Evolutionary conservation across 2,797 vertebrate genomes (phyloP), one percentile per base, ranked within the genome.

Genomic region (Thunnus albacares): DNA sequence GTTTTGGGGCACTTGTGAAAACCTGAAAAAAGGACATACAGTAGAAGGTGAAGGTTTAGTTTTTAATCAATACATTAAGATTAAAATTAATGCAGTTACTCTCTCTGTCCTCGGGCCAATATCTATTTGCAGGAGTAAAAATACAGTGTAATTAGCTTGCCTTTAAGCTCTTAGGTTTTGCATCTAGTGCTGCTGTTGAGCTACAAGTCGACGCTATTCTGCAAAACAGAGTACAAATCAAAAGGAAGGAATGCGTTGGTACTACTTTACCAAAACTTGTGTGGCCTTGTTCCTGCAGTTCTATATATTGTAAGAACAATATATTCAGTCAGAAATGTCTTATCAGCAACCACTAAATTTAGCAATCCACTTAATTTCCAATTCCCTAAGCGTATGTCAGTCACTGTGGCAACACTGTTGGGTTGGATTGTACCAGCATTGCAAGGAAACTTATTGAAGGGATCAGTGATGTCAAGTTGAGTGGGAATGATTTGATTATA

Each of bases 121-220:
- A 41, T 49, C 51, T 52, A 18, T 14, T 70, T 70, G 55, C 62
- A 45, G 66, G 55, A 56, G 17, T 55, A 62, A 59, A 56, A 76
- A 17, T 14, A 4, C 26, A 73, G 17, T 76, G 60, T 75, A 77
- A 84, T 89, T 82, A 80, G 62, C 14, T 62, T 47, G 57, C 64
- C 76, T 52, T 30, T 41, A 47, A 64, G 47, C 66, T 55, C 43
- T 49, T 18, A 66, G 69, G 73, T 73, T 70, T 55, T 58, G 64
- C 49, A 77, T 51, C 28, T 62, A 72, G 15, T 71, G 55, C 55
- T 63, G 24, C 5, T 26, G 62, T 49, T 66, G 20, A 67, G 33
- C 52, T 20, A 59, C 65, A 55, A 62, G 68, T 75, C 76, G 61
- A 69, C 67, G 65, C 41, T 63, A 26, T 45, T 80, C 56, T 66